Percentiles rank a stretch among this genome's conserved stretches.
Conservation (phyloP, 2,888 invertebrate genomes). For the Augochlorella aurata region DNA sequence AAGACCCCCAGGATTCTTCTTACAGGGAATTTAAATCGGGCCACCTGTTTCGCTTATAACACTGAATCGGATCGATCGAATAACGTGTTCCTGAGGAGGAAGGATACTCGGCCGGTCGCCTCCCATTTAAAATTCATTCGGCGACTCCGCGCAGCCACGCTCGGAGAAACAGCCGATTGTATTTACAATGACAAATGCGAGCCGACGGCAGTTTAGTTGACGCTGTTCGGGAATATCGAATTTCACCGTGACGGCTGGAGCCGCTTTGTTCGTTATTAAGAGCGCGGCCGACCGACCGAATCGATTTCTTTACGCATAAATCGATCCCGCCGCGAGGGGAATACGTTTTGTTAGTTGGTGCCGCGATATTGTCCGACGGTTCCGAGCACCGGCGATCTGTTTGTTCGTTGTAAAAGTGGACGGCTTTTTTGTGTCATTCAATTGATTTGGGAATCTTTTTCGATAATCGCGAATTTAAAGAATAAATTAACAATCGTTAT, state of each 20-base stretch:
- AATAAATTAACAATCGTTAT: too few relatives aligned
- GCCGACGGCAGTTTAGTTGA: neutral
- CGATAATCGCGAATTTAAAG: too few relatives aligned
- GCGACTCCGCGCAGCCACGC: neutral
- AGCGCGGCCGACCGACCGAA: too few relatives aligned
- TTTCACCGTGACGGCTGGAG: neutral
- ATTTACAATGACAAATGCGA: conserved; percentile 15
- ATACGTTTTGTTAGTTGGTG: too few relatives aligned
- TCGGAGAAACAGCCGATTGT: conserved; percentile 1
- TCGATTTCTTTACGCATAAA: too few relatives aligned
- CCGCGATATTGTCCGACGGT: too few relatives aligned
- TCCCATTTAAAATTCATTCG: conserved; percentile 3
- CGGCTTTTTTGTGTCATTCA: too few relatives aligned
- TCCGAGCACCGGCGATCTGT: too few relatives aligned
- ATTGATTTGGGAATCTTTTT: too few relatives aligned
- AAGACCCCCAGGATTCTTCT: neutral
- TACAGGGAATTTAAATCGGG: conserved; percentile 15
- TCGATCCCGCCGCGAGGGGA: too few relatives aligned
- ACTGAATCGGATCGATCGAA: conserved; percentile 20
- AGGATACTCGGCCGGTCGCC: neutral
- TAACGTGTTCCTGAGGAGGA: neutral
- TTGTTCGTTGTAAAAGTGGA: too few relatives aligned
- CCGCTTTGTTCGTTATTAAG: neutral
- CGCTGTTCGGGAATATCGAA: neutral
- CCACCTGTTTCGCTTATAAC: conserved; percentile 5